phyloP scores from a whole-genome alignment of 2,797 vertebrate species.

The Eulemur rubriventer region DNA sequence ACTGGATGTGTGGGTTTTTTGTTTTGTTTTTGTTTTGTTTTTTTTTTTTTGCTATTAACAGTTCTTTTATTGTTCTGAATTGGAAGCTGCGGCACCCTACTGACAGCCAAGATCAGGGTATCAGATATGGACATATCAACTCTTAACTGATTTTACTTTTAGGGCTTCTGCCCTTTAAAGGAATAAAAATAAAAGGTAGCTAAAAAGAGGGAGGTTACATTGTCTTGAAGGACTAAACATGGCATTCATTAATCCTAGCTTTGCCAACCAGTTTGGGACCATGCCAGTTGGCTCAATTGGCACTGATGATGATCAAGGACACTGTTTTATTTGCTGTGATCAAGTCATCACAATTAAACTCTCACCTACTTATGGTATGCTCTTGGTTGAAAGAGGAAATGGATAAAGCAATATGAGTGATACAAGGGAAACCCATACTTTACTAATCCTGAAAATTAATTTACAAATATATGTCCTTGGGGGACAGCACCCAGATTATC shows the following conservation, averaged over 20 bases:
- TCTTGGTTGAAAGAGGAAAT: background rate
- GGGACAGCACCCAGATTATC: background rate
- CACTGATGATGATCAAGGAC: background rate
- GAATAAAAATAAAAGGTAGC: constrained; percentile 18
- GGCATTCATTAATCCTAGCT: background rate
- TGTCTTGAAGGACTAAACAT: constrained; percentile 25
- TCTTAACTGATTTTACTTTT: constrained; percentile 56
- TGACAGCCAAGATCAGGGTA: constrained; percentile 24
- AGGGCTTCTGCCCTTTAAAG: constrained; percentile 28
- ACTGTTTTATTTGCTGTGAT: background rate
- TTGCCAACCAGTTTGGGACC: background rate
- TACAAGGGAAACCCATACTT: background rate
- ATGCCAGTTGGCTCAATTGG: background rate
- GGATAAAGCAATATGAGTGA: background rate
- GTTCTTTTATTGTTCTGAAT: constrained; percentile 65
- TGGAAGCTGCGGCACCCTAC: constrained; percentile 58
- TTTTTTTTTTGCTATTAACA: constrained; percentile 33
- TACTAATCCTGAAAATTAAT: constrained; percentile 25
- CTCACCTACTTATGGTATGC: background rate
- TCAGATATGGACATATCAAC: constrained; percentile 54
- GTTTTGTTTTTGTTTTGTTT: too few species aligned
- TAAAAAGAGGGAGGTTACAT: constrained; percentile 31
- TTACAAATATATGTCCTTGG: background rate
- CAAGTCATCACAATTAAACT: background rate
- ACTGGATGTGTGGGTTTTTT: background rate